phyloP scores from a whole-genome alignment of 92 coral and sea anemone genomes.

The Blastomussa wellsi region DNA sequence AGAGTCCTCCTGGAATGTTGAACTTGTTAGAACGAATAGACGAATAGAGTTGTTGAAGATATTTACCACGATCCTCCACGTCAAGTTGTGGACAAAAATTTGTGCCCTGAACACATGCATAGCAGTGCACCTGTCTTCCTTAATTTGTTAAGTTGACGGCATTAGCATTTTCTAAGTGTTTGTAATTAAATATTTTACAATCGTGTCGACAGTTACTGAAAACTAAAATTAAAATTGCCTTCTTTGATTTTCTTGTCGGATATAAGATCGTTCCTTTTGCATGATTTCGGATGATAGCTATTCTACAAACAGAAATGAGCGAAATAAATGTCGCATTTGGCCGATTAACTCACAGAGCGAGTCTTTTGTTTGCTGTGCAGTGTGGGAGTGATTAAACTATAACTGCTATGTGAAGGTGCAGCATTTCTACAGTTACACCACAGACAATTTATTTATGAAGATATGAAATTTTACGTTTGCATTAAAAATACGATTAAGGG shows the following conservation, averaged over 20 bases:
- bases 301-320: background rate
- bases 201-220: background rate
- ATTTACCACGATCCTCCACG: background rate
- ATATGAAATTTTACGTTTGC: background rate
- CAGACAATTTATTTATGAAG: background rate
- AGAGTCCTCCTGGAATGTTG: background rate
- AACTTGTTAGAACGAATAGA: background rate
- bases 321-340: background rate
- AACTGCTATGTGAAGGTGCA: background rate
- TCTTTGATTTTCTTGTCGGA: background rate
- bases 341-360: background rate
- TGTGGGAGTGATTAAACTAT: background rate
- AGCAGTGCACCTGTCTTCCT: constrained; percentile 12
- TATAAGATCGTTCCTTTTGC: background rate
- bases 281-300: background rate
- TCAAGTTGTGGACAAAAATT: too few species aligned
- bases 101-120: background rate
- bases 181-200: background rate
- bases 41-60: background rate
- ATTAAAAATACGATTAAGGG: background rate
- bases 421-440: background rate
- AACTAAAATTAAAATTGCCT: background rate
- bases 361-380: constrained; percentile 7
- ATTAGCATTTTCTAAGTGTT: constrained; percentile 29
- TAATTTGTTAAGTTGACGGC: constrained; percentile 1